Evolutionary conservation across 2,113 vertebrate genomes (phyloP).

Genomic region (Hypocryptadius cinnamomeus): DNA sequence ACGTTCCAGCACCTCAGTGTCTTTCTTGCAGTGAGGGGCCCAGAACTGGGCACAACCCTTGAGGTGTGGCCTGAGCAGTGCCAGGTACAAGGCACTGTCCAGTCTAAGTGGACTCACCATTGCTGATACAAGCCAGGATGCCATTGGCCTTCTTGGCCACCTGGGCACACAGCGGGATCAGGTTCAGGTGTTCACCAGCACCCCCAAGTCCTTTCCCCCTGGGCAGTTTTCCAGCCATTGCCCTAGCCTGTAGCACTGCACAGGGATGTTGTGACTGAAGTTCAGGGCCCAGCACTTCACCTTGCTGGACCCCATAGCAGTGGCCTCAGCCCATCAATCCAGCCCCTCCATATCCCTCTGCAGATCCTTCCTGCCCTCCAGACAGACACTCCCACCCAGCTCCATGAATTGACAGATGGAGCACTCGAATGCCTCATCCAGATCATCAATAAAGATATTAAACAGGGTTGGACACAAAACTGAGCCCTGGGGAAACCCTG

Average conservation of each 20-base stretch:
- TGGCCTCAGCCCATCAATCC: background rate
- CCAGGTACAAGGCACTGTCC: too few relatives aligned
- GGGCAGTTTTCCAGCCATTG: background rate
- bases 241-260: background rate
- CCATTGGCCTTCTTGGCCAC: background rate
- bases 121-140: background rate
- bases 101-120: too few relatives aligned
- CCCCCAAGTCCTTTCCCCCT: background rate
- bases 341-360: background rate
- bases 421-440: rapidly evolving
- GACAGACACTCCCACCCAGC: background rate
- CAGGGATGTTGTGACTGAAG: background rate
- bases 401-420: background rate
- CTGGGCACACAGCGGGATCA: background rate
- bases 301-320: background rate
- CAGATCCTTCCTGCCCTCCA: background rate
- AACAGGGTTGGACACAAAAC: background rate
- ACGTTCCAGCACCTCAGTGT: rapidly evolving
- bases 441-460: background rate
- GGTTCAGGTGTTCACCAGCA: background rate
- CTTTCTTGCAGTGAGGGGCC: too few relatives aligned
- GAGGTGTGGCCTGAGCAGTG: background rate
- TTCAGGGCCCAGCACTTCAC: too few relatives aligned
- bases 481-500: background rate
- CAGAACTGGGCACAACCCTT: background rate